Evolutionary conservation across 1,140 invertebrate genomes (phyloP).

Genomic region (Zelostemma sp.): DNA sequence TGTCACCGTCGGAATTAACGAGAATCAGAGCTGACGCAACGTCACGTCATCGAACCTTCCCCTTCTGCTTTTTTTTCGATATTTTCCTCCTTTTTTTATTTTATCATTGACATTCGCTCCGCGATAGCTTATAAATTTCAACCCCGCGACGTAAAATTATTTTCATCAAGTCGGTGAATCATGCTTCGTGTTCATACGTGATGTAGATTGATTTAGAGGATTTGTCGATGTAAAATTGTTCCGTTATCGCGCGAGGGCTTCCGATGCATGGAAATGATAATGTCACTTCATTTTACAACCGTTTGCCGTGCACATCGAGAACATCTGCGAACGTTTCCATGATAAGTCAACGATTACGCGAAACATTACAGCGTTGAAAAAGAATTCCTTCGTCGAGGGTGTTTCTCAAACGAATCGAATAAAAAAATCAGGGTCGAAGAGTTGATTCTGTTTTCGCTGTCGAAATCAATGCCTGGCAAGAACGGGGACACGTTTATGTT

Average conservation of each 20-base stretch:
- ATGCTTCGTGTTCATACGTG: conserved; percentile 12
- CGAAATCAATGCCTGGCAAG: too few relatives aligned
- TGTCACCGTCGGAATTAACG: conserved; percentile 17
- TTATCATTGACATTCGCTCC: conserved; percentile 14
- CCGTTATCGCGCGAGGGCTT: not conserved
- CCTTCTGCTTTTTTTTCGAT: not conserved
- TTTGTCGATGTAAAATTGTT: conserved; percentile 9
- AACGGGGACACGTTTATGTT: too few relatives aligned
- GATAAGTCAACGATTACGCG: too few relatives aligned
- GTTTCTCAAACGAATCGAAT: too few relatives aligned
- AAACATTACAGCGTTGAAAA: too few relatives aligned
- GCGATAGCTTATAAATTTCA: conserved; percentile 9
- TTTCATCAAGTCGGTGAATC: conserved; percentile 21
- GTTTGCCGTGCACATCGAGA: too few relatives aligned
- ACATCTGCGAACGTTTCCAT: too few relatives aligned
- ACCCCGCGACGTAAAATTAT: conserved; percentile 11
- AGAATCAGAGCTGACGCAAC: conserved; percentile 9
- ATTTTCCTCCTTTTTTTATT: conserved; percentile 17
- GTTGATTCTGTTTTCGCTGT: too few relatives aligned
- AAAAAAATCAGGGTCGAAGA: too few relatives aligned
- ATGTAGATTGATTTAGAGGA: conserved; percentile 17
- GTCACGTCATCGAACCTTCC: conserved; percentile 12
- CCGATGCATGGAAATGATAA: conserved; percentile 1
- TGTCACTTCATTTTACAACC: too few relatives aligned
- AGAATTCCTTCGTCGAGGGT: too few relatives aligned